Percentiles rank a stretch among this genome's conserved stretches.
Evolutionary conservation across 1,140 invertebrate genomes (phyloP).

Genomic region (Tetragonula clypearis): DNA sequence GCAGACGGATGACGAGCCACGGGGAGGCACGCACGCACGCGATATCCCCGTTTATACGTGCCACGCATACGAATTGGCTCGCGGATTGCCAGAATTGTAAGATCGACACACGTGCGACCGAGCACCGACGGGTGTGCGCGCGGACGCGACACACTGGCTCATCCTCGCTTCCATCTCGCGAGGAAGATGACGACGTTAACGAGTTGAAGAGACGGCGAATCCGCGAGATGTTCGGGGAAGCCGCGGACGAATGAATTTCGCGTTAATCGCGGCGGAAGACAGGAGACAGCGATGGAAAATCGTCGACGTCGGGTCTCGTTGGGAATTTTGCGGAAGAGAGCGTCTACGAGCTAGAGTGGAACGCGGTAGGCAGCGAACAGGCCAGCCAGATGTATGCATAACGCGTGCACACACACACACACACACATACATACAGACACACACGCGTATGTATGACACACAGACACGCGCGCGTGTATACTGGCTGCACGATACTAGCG

Average conservation of each 20-base stretch:
- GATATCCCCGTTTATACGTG: constrained; percentile 39
- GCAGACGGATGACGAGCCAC: neutral
- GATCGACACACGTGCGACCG: constrained; percentile 20
- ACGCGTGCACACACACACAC: constrained; percentile 17
- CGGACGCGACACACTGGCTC: neutral
- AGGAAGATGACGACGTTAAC: neutral
- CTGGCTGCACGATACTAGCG: constrained; percentile 1
- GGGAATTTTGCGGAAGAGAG: constrained; percentile 6
- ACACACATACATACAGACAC: neutral
- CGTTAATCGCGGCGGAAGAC: neutral
- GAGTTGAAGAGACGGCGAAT: neutral
- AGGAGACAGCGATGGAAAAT: neutral
- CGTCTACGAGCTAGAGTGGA: neutral
- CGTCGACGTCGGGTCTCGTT: neutral
- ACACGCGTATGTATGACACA: neutral
- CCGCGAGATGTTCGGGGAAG: neutral
- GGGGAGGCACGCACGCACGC: constrained; percentile 19
- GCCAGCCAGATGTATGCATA: constrained; percentile 37
- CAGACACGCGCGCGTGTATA: constrained; percentile 11
- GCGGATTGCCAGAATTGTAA: neutral
- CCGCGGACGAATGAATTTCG: constrained; percentile 10
- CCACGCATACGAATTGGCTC: neutral
- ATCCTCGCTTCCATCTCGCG: too few species aligned
- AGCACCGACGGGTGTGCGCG: too few species aligned
- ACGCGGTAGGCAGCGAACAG: neutral